phyloP scores from a whole-genome alignment of 2,797 vertebrate genomes.

The Vultur gryphus region DNA sequence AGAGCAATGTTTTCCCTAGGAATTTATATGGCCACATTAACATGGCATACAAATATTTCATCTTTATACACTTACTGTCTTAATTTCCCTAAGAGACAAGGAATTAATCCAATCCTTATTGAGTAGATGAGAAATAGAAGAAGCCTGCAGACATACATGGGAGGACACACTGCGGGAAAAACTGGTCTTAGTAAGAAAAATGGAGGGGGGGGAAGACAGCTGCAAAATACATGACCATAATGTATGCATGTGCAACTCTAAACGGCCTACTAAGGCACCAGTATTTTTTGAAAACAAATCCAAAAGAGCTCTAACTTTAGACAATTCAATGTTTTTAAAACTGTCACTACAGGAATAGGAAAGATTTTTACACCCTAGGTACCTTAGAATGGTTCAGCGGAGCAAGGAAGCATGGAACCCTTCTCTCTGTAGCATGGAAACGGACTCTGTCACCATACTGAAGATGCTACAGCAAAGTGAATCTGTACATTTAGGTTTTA shows the following conservation, averaged over 20 bases:
- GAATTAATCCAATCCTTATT: background rate
- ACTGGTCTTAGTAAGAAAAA: background rate
- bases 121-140: background rate
- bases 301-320: background rate
- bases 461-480: background rate
- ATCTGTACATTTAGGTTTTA: background rate
- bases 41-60: background rate
- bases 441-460: rapidly evolving
- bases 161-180: background rate
- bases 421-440: background rate
- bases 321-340: background rate
- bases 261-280: background rate
- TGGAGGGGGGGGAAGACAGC: background rate
- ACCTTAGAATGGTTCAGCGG: background rate
- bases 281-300: background rate
- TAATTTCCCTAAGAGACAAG: background rate
- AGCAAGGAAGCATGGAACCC: background rate
- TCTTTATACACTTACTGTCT: background rate
- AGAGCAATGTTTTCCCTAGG: background rate
- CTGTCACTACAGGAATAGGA: background rate
- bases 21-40: background rate
- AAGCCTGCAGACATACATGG: background rate
- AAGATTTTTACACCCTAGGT: background rate
- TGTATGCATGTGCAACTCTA: background rate
- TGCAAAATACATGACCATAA: background rate